Evolutionary conservation across 2,797 vertebrate genomes (phyloP).

Genomic region (Otolemur crassicaudatus): DNA sequence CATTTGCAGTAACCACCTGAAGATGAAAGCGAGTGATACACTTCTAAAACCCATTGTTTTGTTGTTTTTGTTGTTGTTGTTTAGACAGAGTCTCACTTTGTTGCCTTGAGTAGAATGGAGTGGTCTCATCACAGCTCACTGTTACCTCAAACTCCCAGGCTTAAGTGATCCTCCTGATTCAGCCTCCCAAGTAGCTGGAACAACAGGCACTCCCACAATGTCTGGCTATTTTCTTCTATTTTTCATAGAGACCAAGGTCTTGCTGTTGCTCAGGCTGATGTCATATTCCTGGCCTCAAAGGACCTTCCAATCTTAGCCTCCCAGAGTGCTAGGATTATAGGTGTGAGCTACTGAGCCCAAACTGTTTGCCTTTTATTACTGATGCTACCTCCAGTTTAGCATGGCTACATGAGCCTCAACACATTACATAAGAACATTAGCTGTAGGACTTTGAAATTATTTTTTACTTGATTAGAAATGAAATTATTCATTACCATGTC

Average conservation of each 20-base stretch:
- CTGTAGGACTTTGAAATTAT: neutral
- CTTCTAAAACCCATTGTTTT: neutral
- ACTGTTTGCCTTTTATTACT: neutral
- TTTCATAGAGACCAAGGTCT: neutral
- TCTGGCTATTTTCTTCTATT: neutral
- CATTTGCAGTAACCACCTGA: neutral
- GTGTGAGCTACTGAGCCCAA: neutral
- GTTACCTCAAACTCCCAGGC: neutral
- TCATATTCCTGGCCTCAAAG: neutral
- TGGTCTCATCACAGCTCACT: neutral
- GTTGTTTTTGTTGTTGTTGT: neutral
- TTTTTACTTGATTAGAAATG: slow-evolving; percentile 21
- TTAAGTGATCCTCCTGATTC: neutral
- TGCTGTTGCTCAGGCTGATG: neutral
- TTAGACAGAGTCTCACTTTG: neutral
- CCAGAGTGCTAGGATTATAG: neutral
- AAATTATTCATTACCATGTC: neutral
- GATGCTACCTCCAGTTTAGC: neutral
- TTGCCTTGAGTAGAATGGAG: neutral
- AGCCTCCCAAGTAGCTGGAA: neutral
- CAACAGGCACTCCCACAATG: neutral
- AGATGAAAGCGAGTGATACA: neutral
- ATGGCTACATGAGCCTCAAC: neutral
- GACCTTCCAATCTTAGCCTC: neutral
- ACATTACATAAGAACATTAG: neutral